Evolutionary conservation across 2,888 invertebrate genomes (phyloP).

Genomic region (Tachystola acroxantha): DNA sequence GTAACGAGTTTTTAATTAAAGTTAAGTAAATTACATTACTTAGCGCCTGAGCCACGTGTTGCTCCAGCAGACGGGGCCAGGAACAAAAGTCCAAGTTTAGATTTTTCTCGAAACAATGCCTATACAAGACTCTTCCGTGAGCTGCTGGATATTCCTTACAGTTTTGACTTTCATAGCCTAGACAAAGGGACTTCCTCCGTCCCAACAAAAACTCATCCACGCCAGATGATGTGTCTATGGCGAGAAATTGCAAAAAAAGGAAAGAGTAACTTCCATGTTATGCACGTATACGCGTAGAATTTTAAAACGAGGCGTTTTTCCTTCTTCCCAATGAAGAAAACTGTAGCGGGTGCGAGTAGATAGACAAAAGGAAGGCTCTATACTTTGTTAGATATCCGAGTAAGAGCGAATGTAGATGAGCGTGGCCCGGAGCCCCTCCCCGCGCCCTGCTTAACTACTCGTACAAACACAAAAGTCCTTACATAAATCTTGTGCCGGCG

Average conservation of each 20-base stretch:
- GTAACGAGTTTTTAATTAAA: conserved; percentile 57
- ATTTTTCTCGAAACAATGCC: conserved; percentile 68
- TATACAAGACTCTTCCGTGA: conserved; percentile 43
- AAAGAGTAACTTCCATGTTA: conserved; percentile 45
- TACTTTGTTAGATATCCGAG: conserved; percentile 67
- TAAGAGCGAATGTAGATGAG: conserved; percentile 72
- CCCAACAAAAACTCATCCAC: conserved; percentile 75
- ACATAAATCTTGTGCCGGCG: conserved; percentile 74
- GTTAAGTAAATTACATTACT: conserved; percentile 60
- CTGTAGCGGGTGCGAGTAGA: conserved; percentile 62
- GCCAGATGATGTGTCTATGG: conserved; percentile 76
- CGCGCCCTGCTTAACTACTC: conserved; percentile 64
- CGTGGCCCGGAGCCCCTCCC: conserved; percentile 36
- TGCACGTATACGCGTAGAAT: conserved; percentile 51
- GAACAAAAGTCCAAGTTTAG: conserved; percentile 58
- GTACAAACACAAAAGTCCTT: conserved; percentile 75
- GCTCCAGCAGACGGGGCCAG: conserved; percentile 38
- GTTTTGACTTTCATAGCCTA: conserved; percentile 71
- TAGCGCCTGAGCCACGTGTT: conserved; percentile 59
- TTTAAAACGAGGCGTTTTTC: conserved; percentile 65
- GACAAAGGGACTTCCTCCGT: conserved; percentile 72
- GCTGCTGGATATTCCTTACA: conserved; percentile 67
- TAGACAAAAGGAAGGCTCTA: conserved; percentile 63
- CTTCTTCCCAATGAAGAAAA: conserved; percentile 57
- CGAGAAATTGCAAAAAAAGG: conserved; percentile 69